Base-by-base conservation (phyloP, 2,113 vertebrate species). In the Archocentrus centrarchus region DNA sequence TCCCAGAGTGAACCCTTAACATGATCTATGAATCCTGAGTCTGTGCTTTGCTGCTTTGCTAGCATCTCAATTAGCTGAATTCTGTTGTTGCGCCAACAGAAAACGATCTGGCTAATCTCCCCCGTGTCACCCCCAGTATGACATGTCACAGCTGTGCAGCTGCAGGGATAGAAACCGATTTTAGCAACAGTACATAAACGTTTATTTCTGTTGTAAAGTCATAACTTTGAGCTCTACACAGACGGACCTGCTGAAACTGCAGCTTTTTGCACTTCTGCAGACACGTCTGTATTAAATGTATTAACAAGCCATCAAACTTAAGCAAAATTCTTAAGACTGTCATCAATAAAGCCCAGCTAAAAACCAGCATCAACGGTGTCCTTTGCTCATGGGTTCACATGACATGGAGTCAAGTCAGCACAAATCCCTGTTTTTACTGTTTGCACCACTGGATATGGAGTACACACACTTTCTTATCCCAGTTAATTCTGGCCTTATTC, bases 61-160 rank as follows among this genome's bases (percentile, higher is more conserved):
- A 39, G 32, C 20, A 39, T 14, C 5, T 35, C 59, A 61, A 68
- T 79, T 9, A 76, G 41, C 41, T 37, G 60, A 7, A 3, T 62
- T 57, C 2, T 61, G 37, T 30, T 57, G 60, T 63, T 18, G 11
- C 70, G 14, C 50, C 64, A 79, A 53, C 60, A 63, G 66, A 73
- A 77, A 85, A 11, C 2, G 5, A 82, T 75, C 83, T 88, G 89
- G 83, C 24, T 59, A 66, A 39, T 24, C 47, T 62, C 53, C 60
- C 7, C 4, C 1, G 1, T 2, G 24, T 37, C 1, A 1, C 47
- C 30, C 30, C 8, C 64, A 27, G 44, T 70, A 32, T 70, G 17
- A 50, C 50, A 2, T 50, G 41, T 50, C 5, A 32, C 44, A 7
- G 17, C 66, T 70, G 64, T 30, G 24, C 24, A 4, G 41, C 64